A percentile compares a stretch with the other conserved stretches of the same genome.
phyloP scores from a whole-genome alignment of 2,888 invertebrate species.

The Pseudanteris insignis region DNA sequence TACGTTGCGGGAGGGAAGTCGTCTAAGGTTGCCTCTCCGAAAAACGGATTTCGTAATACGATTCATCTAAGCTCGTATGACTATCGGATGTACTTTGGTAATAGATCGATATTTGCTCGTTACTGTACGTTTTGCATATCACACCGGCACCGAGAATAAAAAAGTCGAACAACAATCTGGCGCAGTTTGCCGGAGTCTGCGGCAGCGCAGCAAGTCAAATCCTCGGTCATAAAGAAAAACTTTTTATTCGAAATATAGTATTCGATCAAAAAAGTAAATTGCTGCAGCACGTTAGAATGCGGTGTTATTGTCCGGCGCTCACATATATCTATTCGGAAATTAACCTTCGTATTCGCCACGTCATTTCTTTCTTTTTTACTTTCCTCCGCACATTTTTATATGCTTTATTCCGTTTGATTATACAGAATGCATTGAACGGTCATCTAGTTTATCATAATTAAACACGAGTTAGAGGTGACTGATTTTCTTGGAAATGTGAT shows the following conservation, averaged over 20 bases:
- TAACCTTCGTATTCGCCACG: constrained; percentile 8
- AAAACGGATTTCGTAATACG: too few species aligned
- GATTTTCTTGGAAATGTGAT: too few species aligned
- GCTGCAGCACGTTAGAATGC: not conserved
- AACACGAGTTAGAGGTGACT: too few species aligned
- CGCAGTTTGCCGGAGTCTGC: constrained; percentile 10
- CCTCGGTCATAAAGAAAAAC: constrained; percentile 10
- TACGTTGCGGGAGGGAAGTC: too few species aligned
- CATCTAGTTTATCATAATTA: too few species aligned
- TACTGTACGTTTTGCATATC: constrained; percentile 18
- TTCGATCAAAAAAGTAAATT: constrained; percentile 27
- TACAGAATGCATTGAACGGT: too few species aligned
- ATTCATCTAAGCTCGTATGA: too few species aligned
- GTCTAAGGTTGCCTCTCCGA: too few species aligned
- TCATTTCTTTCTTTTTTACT: too few species aligned
- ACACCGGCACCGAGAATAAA: constrained; percentile 13
- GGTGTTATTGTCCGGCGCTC: constrained; percentile 10
- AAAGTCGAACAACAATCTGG: constrained; percentile 25
- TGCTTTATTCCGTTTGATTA: too few species aligned
- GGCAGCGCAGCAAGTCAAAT: constrained; percentile 6
- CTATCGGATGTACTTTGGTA: constrained; percentile 16
- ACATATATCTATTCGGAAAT: constrained; percentile 15
- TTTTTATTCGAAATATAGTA: constrained; percentile 28
- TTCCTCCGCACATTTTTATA: too few species aligned
- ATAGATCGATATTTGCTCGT: constrained; percentile 31